phyloP scores from a whole-genome alignment of 1,140 invertebrate genomes.

The Teleopsis dalmanni region DNA sequence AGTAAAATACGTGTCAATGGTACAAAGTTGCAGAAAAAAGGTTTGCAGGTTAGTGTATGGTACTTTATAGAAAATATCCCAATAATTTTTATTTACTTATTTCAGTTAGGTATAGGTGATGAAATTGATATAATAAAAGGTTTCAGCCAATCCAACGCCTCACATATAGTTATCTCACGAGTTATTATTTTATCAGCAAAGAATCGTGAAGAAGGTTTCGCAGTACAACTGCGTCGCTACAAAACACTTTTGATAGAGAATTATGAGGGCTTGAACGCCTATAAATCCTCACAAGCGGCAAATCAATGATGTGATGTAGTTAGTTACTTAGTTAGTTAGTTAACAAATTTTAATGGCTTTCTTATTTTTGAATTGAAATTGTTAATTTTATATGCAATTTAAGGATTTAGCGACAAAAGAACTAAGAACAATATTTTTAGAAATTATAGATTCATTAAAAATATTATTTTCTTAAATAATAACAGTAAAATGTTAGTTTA shows the following conservation, averaged over 20 bases:
- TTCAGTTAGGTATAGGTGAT: slow-evolving; percentile 50
- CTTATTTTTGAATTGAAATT: too few relatives aligned
- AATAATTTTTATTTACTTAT: slow-evolving; percentile 11
- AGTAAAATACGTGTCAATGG: slow-evolving; percentile 60
- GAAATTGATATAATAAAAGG: slow-evolving; percentile 58
- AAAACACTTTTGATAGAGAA: slow-evolving; percentile 56
- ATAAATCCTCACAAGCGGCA: slow-evolving; percentile 29
- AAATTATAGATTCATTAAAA: too few relatives aligned
- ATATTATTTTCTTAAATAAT: too few relatives aligned
- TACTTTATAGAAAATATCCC: neutral
- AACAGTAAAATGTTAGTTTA: too few relatives aligned
- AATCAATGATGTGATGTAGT: slow-evolving; percentile 4
- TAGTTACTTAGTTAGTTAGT: too few relatives aligned
- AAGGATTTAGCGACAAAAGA: too few relatives aligned
- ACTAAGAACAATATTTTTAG: too few relatives aligned
- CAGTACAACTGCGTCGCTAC: slow-evolving; percentile 48
- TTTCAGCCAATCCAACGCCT: slow-evolving; percentile 50
- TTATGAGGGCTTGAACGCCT: slow-evolving; percentile 45
- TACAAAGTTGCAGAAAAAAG: slow-evolving; percentile 56
- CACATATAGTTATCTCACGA: slow-evolving; percentile 53
- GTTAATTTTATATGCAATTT: too few relatives aligned
- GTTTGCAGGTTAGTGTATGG: slow-evolving; percentile 41
- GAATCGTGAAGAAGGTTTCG: slow-evolving; percentile 41
- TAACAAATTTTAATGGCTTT: too few relatives aligned
- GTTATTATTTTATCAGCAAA: slow-evolving; percentile 49